Base-by-base conservation (phyloP, 2,888 invertebrate genomes). In the Drosophila nigricruria region DNA sequence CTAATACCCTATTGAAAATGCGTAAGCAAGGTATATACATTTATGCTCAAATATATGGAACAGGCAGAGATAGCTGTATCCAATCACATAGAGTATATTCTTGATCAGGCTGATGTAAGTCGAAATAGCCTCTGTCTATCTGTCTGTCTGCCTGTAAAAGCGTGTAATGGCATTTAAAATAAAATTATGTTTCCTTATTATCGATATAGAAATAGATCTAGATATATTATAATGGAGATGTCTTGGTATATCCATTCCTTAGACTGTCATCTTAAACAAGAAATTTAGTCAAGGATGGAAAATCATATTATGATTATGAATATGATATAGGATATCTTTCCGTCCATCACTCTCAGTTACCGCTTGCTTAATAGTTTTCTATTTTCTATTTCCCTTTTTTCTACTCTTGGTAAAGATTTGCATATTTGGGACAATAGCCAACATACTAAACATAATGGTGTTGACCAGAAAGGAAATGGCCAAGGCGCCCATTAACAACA, bases 391-490 rank as follows among this genome's bases (percentile, higher is more conserved):
- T 50, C 27, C 2, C 23, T 34, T 18, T 60, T 23, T 23, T 34
- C 34, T 10, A 20, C 16, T 1, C 50, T 8, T 9, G 18, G 12
- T 92, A 16, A 9, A 95, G 95, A 96, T 98, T 14, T 98, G 98
- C 91, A 93, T 97, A 76, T 97, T 98, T 90, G 98, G 98, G 16
- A 96, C 96, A 18, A 94, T 98, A 59, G 96, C 97, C 16, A 98
- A 98, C 91, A 94, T 96, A 12, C 93, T 98, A 81, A 98, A 98
- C 92, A 96, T 98, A 68, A 96, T 97, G 3, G 97, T 98, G 0
- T 93, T 98, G 74, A 97, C 98, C 14, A 94, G 97, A 57, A 96
- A 96, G 70, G 96, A 97, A 90, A 94, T 97, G 94, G 95, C 96
- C 18, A 94, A 95, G 62, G 96, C 97, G 0, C 97, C 98, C 1